Base-by-base conservation (phyloP, 2,888 invertebrate species). In the Leptura quadrifasciata region DNA sequence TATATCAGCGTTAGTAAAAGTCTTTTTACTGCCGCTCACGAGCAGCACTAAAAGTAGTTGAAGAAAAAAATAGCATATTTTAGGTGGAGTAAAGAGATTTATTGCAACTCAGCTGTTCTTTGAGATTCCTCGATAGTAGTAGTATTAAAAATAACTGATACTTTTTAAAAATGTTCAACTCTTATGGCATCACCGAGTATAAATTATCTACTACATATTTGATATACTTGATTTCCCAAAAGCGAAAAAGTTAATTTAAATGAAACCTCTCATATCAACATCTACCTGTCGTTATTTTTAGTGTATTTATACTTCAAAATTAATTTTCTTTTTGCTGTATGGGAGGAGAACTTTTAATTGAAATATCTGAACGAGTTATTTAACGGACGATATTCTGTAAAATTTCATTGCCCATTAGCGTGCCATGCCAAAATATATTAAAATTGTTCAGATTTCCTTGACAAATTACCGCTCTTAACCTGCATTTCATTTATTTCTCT, bases 381-480 rank as follows among this genome's bases (percentile, higher is more conserved):
- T 17, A n/a, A 47, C 20, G 52, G 54, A 54, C 52, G 54, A 27
- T 52, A 15, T 4, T 57, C 20, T 57, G 18, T 18, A 52, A 21
- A 65, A 24, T 65, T 65, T 27, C 27, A 27, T n/a, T 54, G 24
- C 35, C 39, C 47, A 57, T 57, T 57, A 27, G 31, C 60, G 12
- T 21, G 24, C 60, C 27, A 31, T 9, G 31, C 57, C 24, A 21
- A 52, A 24, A 52, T 27, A 52, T 65, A 65, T 65, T 52, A 47
- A 64, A 64, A 64, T 39, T 12, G 31, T 63, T 55, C 63, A 57
- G 60, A 31, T 52, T 63, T 24, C 69, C 54, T 52, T 74, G 74
- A 74, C 74, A 74, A 74, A 74, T 74, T 74, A 54, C 74, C 39
- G 52, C 57, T 67, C 65, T 57, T 58, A 68, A 74, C 74, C 74